These are phyloP conservation scores for Malurus elegans DNA, from an alignment of 2,113 vertebrate species.

Conservation along the genomic window DNA sequence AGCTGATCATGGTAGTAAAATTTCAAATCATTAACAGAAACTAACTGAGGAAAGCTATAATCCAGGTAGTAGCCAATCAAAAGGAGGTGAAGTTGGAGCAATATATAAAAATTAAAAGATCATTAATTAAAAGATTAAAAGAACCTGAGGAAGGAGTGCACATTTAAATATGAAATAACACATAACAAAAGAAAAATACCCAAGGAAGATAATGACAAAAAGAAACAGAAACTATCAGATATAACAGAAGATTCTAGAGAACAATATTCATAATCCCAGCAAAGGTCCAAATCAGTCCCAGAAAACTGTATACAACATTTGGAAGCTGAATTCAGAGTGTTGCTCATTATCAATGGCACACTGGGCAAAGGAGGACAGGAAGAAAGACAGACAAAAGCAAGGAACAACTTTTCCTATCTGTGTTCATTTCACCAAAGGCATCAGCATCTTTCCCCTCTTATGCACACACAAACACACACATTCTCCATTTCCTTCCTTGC, in stretches of 20 bases:
- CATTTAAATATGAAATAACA: neutral
- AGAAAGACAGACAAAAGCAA: neutral
- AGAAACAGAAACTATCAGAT: neutral
- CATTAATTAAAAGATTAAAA: too few species aligned
- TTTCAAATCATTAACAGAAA: neutral
- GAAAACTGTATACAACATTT: neutral
- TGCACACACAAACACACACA: fast-evolving
- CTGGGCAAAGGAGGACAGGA: neutral
- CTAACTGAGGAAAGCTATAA: neutral
- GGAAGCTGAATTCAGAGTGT: neutral
- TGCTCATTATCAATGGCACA: neutral
- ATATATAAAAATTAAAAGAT: neutral
- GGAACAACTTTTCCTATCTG: neutral
- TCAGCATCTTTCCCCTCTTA: neutral
- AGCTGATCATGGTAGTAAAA: neutral
- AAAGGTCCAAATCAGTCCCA: neutral
- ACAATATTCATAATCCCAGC: neutral
- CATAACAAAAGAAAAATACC: neutral
- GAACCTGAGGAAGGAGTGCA: neutral
- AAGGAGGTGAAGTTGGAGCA: neutral
- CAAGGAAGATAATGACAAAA: neutral
- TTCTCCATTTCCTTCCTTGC: neutral
- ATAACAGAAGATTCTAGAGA: neutral
- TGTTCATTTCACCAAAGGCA: neutral
- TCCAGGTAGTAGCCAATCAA: neutral